These are phyloP conservation scores for Mamestra configurata DNA, from an alignment of 1,140 invertebrate species.

Conservation along the genomic window DNA sequence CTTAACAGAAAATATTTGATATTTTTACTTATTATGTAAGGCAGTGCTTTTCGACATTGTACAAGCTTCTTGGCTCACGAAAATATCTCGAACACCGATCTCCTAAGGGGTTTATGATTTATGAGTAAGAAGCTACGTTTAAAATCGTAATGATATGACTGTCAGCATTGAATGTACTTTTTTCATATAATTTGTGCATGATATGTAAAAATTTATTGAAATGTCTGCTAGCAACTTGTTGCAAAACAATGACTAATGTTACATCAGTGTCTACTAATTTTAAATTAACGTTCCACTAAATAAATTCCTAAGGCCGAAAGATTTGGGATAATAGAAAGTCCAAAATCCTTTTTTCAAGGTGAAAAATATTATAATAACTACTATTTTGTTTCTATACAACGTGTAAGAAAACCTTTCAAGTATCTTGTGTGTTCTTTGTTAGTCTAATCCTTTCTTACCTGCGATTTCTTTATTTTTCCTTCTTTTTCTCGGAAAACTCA, in stretches of 20 bases:
- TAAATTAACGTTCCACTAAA: slow-evolving; percentile 47
- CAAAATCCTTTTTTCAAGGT: slow-evolving; percentile 45
- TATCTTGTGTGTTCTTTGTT: too few relatives aligned
- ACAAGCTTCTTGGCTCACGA: slow-evolving; percentile 70
- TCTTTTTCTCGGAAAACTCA: background rate
- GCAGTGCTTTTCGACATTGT: slow-evolving; percentile 78
- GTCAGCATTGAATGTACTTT: slow-evolving; percentile 66
- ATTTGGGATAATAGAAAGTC: slow-evolving; percentile 39
- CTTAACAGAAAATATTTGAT: slow-evolving; percentile 68
- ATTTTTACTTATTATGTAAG: slow-evolving; percentile 78
- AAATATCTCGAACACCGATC: slow-evolving; percentile 56
- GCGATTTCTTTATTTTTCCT: background rate
- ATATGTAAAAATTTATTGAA: slow-evolving; percentile 75
- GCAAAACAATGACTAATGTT: slow-evolving; percentile 47
- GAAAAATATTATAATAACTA: slow-evolving; percentile 48
- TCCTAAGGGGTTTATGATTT: slow-evolving; percentile 54
- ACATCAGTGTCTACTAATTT: slow-evolving; percentile 48
- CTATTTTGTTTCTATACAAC: slow-evolving; percentile 42
- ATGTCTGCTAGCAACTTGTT: slow-evolving; percentile 47
- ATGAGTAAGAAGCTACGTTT: slow-evolving; percentile 61
- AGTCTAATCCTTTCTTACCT: too few relatives aligned
- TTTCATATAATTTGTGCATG: slow-evolving; percentile 72
- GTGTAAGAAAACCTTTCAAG: slow-evolving; percentile 8
- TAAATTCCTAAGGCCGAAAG: slow-evolving; percentile 41
- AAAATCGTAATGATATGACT: slow-evolving; percentile 77